Conservation (phyloP, 2,888 invertebrate species). For the Tinea semifulvella region DNA sequence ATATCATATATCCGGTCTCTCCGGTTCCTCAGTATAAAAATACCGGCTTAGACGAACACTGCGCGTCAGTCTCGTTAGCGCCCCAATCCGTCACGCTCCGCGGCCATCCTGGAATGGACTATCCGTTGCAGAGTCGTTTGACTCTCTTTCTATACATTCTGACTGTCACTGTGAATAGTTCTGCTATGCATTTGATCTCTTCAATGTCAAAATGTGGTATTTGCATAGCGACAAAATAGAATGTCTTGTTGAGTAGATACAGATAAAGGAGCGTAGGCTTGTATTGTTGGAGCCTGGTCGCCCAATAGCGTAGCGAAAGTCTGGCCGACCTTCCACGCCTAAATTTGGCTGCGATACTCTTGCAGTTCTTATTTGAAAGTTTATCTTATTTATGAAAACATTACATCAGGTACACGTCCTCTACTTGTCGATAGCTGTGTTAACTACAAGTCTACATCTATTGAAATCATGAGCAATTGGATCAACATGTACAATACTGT, state of each 20-base stretch:
- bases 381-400: not conserved
- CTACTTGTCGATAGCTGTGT: no score
- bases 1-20: constrained; percentile 19
- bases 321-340: constrained; percentile 57
- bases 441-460: no score
- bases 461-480: no score
- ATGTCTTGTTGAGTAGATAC: not conserved
- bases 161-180: no score
- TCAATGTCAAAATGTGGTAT: not conserved
- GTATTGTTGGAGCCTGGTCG: not conserved
- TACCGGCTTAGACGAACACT: constrained; percentile 16
- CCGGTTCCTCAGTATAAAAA: constrained; percentile 18
- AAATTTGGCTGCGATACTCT: constrained; percentile 46
- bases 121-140: no score
- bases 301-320: constrained; percentile 49
- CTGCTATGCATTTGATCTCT: no score
- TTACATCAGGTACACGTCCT: no score
- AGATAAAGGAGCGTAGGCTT: constrained; percentile 5
- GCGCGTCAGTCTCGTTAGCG: constrained; percentile 20
- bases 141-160: no score
- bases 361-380: constrained; percentile 20
- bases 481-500: no score
- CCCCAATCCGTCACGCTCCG: constrained; percentile 23
- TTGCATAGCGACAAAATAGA: not conserved
- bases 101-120: not conserved